Conservation (phyloP, 2,888 invertebrate genomes). For the Epinotia nisella region DNA sequence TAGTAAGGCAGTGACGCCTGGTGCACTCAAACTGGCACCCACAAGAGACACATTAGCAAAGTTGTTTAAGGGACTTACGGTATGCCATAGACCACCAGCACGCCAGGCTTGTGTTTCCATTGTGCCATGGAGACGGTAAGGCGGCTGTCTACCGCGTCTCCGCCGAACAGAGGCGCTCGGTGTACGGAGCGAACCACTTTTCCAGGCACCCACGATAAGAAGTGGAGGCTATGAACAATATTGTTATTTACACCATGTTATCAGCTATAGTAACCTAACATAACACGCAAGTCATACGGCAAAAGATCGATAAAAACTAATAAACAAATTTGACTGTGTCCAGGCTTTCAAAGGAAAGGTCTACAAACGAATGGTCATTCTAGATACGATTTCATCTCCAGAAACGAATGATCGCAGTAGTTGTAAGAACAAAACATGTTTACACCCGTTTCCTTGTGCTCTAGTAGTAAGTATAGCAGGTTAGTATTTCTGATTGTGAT, state of each 20-base stretch:
- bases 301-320: neutral
- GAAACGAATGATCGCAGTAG: too few relatives aligned
- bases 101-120: slow-evolving; percentile 85
- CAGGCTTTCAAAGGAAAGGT: too few relatives aligned
- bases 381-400: too few relatives aligned
- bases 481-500: too few relatives aligned
- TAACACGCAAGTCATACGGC: neutral
- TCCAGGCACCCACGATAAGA: slow-evolving; percentile 79
- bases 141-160: slow-evolving; percentile 85
- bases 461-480: too few relatives aligned
- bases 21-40: neutral
- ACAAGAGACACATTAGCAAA: neutral
- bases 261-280: neutral
- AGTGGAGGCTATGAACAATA: slow-evolving; percentile 67
- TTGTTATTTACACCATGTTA: neutral
- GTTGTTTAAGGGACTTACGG: slow-evolving; percentile 64
- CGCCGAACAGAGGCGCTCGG: slow-evolving; percentile 85
- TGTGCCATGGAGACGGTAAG: slow-evolving; percentile 86
- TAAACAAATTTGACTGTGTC: neutral
- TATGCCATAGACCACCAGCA: slow-evolving; percentile 86
- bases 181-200: slow-evolving; percentile 74
- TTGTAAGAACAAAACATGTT: too few relatives aligned
- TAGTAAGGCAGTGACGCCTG: neutral
- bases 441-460: too few relatives aligned
- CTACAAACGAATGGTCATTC: too few relatives aligned